phyloP scores from a whole-genome alignment of 2,888 invertebrate genomes.

The Choristoneura rosaceana region DNA sequence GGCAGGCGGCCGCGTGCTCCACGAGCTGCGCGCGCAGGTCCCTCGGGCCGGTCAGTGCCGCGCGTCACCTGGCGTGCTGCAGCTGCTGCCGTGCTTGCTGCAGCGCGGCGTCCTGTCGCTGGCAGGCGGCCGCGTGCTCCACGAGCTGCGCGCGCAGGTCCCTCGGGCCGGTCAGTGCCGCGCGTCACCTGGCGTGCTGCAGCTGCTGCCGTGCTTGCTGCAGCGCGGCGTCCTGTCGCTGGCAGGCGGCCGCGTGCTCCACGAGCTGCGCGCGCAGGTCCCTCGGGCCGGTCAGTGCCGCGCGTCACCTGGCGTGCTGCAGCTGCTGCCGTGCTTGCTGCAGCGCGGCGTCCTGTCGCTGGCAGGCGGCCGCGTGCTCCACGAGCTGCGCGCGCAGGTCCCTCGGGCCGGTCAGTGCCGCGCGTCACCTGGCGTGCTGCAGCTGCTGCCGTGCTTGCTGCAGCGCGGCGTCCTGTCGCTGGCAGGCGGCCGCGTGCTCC shows the following conservation, averaged over 20 bases:
- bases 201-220: conserved; percentile 11
- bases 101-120: conserved; percentile 62
- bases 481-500: conserved; percentile 75
- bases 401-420: too few relatives aligned
- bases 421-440: conserved; percentile 43
- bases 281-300: too few relatives aligned
- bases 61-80: conserved; percentile 42
- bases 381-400: conserved; percentile 86
- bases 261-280: conserved; percentile 86
- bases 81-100: conserved; percentile 11
- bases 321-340: conserved; percentile 11
- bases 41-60: too few relatives aligned
- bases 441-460: conserved; percentile 10
- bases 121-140: conserved; percentile 74
- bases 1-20: conserved; percentile 74
- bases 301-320: conserved; percentile 42
- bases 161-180: too few relatives aligned
- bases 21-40: conserved; percentile 83
- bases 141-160: conserved; percentile 83
- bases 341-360: conserved; percentile 62
- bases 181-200: conserved; percentile 42
- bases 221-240: conserved; percentile 62
- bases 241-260: conserved; percentile 74
- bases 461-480: conserved; percentile 62
- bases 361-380: conserved; percentile 74